phyloP scores from a whole-genome alignment of 2,113 vertebrate species.

The Notarius lentiginosus region DNA sequence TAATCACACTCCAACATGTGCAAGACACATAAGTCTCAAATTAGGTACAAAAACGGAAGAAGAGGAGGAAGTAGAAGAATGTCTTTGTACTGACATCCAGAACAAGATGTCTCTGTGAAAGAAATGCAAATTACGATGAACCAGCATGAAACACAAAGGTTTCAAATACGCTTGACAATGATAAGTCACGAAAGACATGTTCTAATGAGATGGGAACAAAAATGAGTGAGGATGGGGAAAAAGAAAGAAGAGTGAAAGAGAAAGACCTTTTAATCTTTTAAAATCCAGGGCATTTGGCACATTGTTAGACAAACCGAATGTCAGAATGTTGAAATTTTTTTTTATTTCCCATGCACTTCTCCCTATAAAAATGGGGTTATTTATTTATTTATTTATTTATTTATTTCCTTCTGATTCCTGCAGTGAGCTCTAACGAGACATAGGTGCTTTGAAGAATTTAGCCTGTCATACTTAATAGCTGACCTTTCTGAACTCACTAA shows the following conservation, averaged over 20 bases:
- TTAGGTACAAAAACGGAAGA: conserved; percentile 37
- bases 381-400: conserved; percentile 49
- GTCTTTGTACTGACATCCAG: conserved; percentile 66
- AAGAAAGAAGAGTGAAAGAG: conserved; percentile 50
- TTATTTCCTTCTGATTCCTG: conserved; percentile 63
- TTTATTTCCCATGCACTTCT: background rate
- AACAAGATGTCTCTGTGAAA: conserved; percentile 70
- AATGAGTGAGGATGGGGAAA: conserved; percentile 58
- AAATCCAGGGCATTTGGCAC: conserved; percentile 65
- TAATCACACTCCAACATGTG: background rate
- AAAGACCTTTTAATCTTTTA: conserved; percentile 72
- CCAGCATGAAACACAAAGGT: conserved; percentile 66
- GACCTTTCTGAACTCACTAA: conserved; percentile 57
- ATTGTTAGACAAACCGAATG: conserved; percentile 71
- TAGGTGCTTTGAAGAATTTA: conserved; percentile 64
- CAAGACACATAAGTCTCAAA: conserved; percentile 2
- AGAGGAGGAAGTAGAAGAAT: conserved; percentile 39
- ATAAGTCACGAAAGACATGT: conserved; percentile 68
- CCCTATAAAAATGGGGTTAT: conserved; percentile 8
- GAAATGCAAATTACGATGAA: conserved; percentile 71
- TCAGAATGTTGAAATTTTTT: conserved; percentile 65
- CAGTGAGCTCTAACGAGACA: conserved; percentile 66
- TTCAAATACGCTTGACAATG: conserved; percentile 69
- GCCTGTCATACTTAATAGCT: conserved; percentile 61
- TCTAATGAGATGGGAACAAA: conserved; percentile 70